Base-by-base conservation (phyloP, 2,888 invertebrate species). In the Drosophila silvestris region DNA sequence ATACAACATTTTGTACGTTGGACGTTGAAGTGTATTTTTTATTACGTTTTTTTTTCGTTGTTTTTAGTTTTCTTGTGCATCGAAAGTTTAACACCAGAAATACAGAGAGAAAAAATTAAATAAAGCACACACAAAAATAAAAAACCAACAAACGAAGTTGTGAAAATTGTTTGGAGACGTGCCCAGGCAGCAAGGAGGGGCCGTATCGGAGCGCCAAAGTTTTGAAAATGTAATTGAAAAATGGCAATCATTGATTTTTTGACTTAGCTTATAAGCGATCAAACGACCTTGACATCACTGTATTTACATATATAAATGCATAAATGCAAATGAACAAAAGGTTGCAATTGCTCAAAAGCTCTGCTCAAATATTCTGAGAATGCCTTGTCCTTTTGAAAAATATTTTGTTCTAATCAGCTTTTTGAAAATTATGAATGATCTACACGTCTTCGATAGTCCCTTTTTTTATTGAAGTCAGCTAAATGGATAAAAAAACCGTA, bases 171-270 rank as follows among this genome's bases (percentile, higher is more conserved):
- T 58, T 67, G 47, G 53, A 61, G 56, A 66, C 70, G 79, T 82
- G 67, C 58, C 69, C 30, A 67, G 59, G 52, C 61, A 60, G 39
- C 54, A 62, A 68, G 59, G 70, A 58, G 64, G 54, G 51, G 59
- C 47, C 66, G 39, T 32, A 63, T 26, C 59, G 54, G 70, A 72
- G 71, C 68, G 53, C 65, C 65, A 60, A 44, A 58, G 52, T 60
- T 65, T 70, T 32, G 22, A 77, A 77, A 88, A 85, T 82, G 86
- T 88, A 85, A 85, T 82, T 85, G 70, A 52, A 83, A 80, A 85
- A 35, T 19, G 7, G 12, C 37, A 56, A 54, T 16, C 12, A 26
- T 22, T 52, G 33, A n/a, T 60, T 39, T 60, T 39, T 37, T 10
- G 1, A 30, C 26, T 57, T 9, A 30, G n/a, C 39, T 30, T 30